Evolutionary conservation across 2,113 vertebrate species (phyloP).

Genomic region (Gymnocephalus cernua): DNA sequence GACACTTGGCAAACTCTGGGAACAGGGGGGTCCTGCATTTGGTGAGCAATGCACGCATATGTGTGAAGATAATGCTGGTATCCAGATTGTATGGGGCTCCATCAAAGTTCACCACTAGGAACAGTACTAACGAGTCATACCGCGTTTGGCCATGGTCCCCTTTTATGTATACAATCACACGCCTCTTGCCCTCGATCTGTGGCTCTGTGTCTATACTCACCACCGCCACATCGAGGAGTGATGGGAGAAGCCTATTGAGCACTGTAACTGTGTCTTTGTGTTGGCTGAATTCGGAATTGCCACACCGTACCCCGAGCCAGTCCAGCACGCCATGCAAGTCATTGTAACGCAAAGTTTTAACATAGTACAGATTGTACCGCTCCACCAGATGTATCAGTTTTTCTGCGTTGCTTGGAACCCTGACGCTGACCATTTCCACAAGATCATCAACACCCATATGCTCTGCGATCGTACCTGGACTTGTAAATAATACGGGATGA

Average conservation of each 20-base stretch:
- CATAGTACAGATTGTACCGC: background rate
- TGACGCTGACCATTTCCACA: too few relatives aligned
- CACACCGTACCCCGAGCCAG: background rate
- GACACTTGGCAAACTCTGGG: background rate
- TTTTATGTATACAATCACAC: background rate
- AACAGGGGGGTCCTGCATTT: background rate
- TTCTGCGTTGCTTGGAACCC: too few relatives aligned
- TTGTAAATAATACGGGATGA: constrained; percentile 3
- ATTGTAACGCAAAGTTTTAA: background rate
- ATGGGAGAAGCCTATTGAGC: background rate
- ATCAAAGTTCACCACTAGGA: background rate
- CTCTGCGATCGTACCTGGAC: fast-evolving
- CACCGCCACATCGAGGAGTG: background rate
- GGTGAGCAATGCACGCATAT: fast-evolving
- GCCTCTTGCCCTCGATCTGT: background rate
- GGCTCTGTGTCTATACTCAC: background rate
- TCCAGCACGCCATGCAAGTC: background rate
- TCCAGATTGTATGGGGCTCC: background rate
- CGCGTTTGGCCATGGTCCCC: too few relatives aligned
- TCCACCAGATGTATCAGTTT: background rate
- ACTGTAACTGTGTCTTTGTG: background rate
- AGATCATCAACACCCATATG: too few relatives aligned
- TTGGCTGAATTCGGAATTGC: background rate
- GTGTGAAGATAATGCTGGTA: background rate
- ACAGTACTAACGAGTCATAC: background rate